phyloP scores from a whole-genome alignment of 2,797 vertebrate species.

The Anisognathus igniventris region DNA sequence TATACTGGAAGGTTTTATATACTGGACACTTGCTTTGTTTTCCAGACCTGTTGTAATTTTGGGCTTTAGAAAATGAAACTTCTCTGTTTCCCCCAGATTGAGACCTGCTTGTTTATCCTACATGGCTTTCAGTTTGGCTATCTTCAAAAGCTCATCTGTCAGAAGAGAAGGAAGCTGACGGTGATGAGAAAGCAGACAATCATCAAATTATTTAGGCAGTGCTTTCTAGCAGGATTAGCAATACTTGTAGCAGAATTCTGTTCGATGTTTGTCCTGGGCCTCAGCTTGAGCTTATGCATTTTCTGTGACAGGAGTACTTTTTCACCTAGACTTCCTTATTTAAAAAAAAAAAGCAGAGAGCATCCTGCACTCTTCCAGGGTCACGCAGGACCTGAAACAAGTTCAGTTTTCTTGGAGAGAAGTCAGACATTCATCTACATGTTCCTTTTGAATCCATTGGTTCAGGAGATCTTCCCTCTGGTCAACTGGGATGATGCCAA shows the following conservation, averaged over 20 bases:
- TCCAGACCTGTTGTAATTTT: background rate
- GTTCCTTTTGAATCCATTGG: background rate
- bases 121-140: slow-evolving; percentile 48
- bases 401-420: background rate
- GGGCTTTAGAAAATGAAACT: slow-evolving; percentile 19
- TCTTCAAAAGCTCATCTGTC: slow-evolving; percentile 58
- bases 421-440: background rate
- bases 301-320: background rate
- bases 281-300: background rate
- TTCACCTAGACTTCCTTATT: background rate
- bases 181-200: slow-evolving; percentile 54
- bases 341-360: background rate
- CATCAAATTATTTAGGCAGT: slow-evolving; percentile 20
- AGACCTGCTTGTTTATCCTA: slow-evolving; percentile 59
- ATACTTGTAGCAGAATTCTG: slow-evolving; percentile 1
- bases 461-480: slow-evolving; percentile 21
- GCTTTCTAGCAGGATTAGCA: slow-evolving; percentile 22
- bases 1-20: background rate
- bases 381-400: background rate
- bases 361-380: background rate
- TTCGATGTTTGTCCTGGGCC: background rate
- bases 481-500: slow-evolving; percentile 14
- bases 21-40: background rate
- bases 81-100: slow-evolving; percentile 17
- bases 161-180: slow-evolving; percentile 47